Percentiles rank a stretch among this genome's conserved stretches.
phyloP scores from a whole-genome alignment of 2,888 invertebrate species.

The Iselma pallidipennis region DNA sequence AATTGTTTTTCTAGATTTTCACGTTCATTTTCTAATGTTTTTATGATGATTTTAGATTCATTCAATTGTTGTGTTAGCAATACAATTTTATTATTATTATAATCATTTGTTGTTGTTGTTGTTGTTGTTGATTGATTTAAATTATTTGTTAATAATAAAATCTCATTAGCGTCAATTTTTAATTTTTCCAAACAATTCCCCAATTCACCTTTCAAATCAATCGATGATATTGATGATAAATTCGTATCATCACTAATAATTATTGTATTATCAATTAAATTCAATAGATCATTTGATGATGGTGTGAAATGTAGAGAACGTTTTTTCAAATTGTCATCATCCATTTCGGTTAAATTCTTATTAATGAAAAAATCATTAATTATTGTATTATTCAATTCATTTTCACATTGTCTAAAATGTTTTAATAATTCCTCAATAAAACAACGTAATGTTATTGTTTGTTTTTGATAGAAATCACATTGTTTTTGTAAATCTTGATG shows the following conservation, averaged over 20 bases:
- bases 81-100: constrained; percentile 40
- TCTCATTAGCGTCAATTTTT: constrained; percentile 69
- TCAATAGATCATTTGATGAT: constrained; percentile 64
- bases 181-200: constrained; percentile 69
- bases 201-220: constrained; percentile 67
- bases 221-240: constrained; percentile 56
- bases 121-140: constrained; percentile 21
- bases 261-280: constrained; percentile 65
- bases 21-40: constrained; percentile 55
- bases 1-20: constrained; percentile 63
- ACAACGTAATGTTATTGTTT: constrained; percentile 67
- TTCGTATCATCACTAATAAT: constrained; percentile 61
- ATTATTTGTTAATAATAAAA: constrained; percentile 63
- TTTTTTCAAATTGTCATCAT: constrained; percentile 43
- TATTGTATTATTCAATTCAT: constrained; percentile 76
- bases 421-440: constrained; percentile 71
- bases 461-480: constrained; percentile 68
- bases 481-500: constrained; percentile 61
- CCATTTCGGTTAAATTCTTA: constrained; percentile 32
- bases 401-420: constrained; percentile 76
- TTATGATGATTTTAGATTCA: constrained; percentile 60
- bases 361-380: constrained; percentile 64
- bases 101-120: constrained; percentile 14
- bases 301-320: constrained; percentile 76
- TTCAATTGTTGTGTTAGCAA: constrained; percentile 58